Evolutionary conservation across 2,888 invertebrate genomes (phyloP).

Genomic region (Dryobotodes eremita): DNA sequence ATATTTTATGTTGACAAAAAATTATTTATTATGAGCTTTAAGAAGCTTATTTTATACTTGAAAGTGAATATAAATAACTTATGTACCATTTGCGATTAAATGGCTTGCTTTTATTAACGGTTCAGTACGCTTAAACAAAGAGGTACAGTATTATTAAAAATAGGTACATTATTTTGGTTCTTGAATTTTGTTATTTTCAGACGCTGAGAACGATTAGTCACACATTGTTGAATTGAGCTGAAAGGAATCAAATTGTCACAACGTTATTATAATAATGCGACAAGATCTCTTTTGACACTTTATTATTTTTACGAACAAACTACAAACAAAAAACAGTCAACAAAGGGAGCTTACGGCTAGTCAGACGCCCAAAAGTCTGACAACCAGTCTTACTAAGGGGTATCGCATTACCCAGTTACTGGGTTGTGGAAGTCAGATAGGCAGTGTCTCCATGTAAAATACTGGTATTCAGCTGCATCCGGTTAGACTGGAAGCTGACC

Average conservation of each 20-base stretch:
- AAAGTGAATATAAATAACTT: background rate
- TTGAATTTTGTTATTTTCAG: background rate
- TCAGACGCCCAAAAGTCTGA: too few species aligned
- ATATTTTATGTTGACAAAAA: slow-evolving; percentile 4
- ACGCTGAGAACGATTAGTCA: background rate
- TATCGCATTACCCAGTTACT: too few species aligned
- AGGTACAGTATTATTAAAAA: too few species aligned
- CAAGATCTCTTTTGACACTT: background rate
- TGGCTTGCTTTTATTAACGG: background rate
- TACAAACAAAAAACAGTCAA: background rate
- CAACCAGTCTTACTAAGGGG: too few species aligned
- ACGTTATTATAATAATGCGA: background rate
- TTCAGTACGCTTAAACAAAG: background rate
- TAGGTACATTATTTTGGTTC: background rate
- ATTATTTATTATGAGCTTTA: background rate
- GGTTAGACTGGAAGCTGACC: too few species aligned
- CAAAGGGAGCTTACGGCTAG: background rate
- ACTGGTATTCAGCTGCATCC: too few species aligned
- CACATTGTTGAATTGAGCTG: background rate
- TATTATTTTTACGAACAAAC: background rate
- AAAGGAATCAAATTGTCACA: background rate
- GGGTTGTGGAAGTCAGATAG: too few species aligned
- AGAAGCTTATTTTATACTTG: background rate
- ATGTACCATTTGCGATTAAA: slow-evolving; percentile 13
- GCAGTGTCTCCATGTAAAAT: too few species aligned